Base-by-base conservation (phyloP, 2,113 vertebrate species). In the Serinus canaria region DNA sequence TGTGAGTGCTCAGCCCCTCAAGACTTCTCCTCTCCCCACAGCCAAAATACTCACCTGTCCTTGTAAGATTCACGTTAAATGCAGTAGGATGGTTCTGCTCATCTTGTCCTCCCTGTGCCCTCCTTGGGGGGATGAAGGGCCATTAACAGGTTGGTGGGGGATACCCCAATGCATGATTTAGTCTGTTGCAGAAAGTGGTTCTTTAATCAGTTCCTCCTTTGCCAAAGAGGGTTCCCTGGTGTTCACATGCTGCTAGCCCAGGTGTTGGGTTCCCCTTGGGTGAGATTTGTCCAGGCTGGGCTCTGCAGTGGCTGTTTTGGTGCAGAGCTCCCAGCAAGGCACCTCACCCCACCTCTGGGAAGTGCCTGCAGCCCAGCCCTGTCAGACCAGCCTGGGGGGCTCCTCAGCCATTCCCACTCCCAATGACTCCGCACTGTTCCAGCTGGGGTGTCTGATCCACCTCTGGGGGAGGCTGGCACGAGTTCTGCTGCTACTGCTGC, bases 261-360 rank as follows among this genome's bases (percentile, higher is more conserved):
- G 22, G 18, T 8, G 1, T 17, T 75, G 43, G 53, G 23, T 25
- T 75, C 8, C 27, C 33, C 30, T 50, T 25, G 30, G 19, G 13
- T 46, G 39, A 56, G 22, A 25, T 43, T 62, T 72, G 43, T 35
- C 31, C 46, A 11, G 66, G 47, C 11, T 28, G 66, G 62, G 47
- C 39, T 75, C 27, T 62, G 52, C 67, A 31, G 76, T 37, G 44
- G 35, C 27, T 0, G 2, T 30, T 43, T 17, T 15, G 22, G n/a
- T 79, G 35, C 33, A 59, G 58, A 79, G 52, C 37, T 58, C 76
- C 52, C 59, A 24, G 15, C 28, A 6, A 49, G 22, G 46, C 1
- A 1, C 24, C 17, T 83, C 5, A 0, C 28, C 13, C 9, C 23
- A 15, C 6, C 41, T 64, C 10, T 0, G 0, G 63, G 55, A 44